Evolutionary conservation across 2,888 invertebrate species (phyloP).

Genomic region (Sinopyrophorus schimmeli): DNA sequence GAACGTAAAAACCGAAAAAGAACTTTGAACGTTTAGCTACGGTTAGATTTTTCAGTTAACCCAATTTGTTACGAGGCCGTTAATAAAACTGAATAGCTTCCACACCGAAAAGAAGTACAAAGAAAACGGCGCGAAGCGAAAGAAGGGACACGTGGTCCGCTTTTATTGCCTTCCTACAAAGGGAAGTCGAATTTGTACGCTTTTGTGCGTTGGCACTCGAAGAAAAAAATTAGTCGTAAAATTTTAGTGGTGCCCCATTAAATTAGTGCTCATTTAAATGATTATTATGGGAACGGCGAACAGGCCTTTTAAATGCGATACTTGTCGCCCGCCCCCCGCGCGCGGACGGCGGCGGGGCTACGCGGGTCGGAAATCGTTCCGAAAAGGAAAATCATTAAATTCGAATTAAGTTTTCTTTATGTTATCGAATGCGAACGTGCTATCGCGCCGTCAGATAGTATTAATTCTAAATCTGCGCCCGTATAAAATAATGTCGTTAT

Average conservation of each 20-base stretch:
- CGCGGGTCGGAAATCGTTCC: too few relatives aligned
- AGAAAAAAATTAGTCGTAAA: slow-evolving; percentile 33
- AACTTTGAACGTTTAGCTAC: slow-evolving; percentile 31
- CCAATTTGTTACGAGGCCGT: slow-evolving; percentile 38
- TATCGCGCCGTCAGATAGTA: slow-evolving; percentile 28
- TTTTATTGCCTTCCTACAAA: slow-evolving; percentile 39
- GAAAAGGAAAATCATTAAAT: not conserved
- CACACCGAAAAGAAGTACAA: slow-evolving; percentile 30
- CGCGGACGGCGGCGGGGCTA: too few relatives aligned
- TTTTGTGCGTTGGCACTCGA: slow-evolving; percentile 30
- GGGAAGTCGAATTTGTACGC: slow-evolving; percentile 34
- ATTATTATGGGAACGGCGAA: slow-evolving; percentile 30
- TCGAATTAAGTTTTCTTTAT: not conserved
- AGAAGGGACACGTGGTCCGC: slow-evolving; percentile 36
- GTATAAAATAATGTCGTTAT: slow-evolving; percentile 34
- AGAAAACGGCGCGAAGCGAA: slow-evolving; percentile 25
- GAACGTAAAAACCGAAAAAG: slow-evolving; percentile 29
- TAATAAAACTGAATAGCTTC: slow-evolving; percentile 34
- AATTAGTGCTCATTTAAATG: slow-evolving; percentile 30
- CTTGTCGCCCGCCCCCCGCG: too few relatives aligned
- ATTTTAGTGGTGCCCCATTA: slow-evolving; percentile 32
- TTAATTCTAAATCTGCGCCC: slow-evolving; percentile 33
- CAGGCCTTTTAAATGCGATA: too few relatives aligned
- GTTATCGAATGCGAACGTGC: slow-evolving; percentile 22
- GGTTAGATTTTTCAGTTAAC: slow-evolving; percentile 35